A percentile compares a stretch with the other conserved stretches of the same genome.
These are phyloP conservation scores for Phrynosoma platyrhinos DNA, from an alignment of 2,113 vertebrate genomes.

Conservation along the genomic window DNA sequence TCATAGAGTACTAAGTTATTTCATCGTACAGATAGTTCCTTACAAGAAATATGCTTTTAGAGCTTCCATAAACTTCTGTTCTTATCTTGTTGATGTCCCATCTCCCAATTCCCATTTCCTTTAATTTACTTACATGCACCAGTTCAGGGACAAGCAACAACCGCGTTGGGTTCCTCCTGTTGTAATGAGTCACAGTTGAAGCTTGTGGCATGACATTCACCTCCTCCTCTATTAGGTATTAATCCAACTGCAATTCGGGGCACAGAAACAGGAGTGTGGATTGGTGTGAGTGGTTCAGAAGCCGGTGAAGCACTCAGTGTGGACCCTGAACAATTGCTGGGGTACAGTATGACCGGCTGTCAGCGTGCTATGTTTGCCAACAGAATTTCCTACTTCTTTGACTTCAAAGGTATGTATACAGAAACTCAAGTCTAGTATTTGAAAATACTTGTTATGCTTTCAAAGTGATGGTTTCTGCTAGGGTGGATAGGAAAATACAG, in stretches of 20 bases:
- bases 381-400: constrained; percentile 92
- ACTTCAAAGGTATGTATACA: constrained; percentile 85
- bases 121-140: not conserved
- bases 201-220: not conserved
- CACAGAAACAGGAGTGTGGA: constrained; percentile 91
- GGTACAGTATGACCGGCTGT: constrained; percentile 98
- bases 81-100: not conserved
- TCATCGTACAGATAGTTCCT: not conserved
- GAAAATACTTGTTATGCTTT: not conserved
- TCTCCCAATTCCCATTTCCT: not conserved
- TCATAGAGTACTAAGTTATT: no score
- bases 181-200: not conserved
- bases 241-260: constrained; percentile 86
- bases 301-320: constrained; percentile 90
- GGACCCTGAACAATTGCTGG: constrained; percentile 93
- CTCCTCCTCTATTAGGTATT: constrained; percentile 79
- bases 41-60: not conserved
- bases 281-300: constrained; percentile 93
- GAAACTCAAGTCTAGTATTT: not conserved
- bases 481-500: not conserved
- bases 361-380: constrained; percentile 97
- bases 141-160: not conserved
- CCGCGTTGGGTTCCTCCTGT: not conserved
- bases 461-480: not conserved
- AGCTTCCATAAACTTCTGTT: not conserved